Evolutionary conservation across 2,113 vertebrate genomes (phyloP).

Genomic region (Zosterops lateralis): DNA sequence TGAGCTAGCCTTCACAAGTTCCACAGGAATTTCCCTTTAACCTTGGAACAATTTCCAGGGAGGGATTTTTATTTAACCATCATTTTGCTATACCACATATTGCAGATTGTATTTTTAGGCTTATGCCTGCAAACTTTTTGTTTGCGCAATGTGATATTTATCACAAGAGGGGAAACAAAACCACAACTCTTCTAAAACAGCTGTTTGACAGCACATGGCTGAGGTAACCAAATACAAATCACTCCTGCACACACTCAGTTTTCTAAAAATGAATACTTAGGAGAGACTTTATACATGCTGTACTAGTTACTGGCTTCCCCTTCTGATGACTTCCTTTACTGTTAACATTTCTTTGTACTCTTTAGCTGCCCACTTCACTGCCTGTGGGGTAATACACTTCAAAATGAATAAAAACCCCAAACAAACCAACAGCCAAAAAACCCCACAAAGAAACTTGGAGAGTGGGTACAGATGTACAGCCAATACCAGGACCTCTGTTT

Average conservation of each 20-base stretch:
- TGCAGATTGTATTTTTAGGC: not conserved
- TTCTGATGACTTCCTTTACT: not conserved
- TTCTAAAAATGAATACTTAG: not conserved
- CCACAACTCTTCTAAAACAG: not conserved
- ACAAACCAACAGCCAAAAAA: not conserved
- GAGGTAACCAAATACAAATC: not conserved
- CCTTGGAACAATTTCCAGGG: not conserved
- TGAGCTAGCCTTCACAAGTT: not conserved
- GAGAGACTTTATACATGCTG: not conserved
- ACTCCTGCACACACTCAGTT: not conserved
- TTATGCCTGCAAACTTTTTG: not conserved
- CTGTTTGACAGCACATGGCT: not conserved
- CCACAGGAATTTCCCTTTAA: not conserved
- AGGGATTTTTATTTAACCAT: not conserved
- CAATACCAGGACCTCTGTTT: not conserved
- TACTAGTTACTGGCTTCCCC: not conserved
- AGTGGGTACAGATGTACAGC: not conserved
- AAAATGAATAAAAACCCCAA: not conserved
- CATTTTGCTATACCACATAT: not conserved
- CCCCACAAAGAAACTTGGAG: not conserved
- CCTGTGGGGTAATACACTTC: not conserved
- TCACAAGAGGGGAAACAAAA: not conserved
- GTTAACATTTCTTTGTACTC: not conserved
- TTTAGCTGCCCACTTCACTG: not conserved
- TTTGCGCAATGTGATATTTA: not conserved